A percentile compares a stretch with the other conserved stretches of the same genome.
These are phyloP conservation scores for Spodoptera littoralis DNA, from an alignment of 2,888 invertebrate genomes.

Conservation along the genomic window DNA sequence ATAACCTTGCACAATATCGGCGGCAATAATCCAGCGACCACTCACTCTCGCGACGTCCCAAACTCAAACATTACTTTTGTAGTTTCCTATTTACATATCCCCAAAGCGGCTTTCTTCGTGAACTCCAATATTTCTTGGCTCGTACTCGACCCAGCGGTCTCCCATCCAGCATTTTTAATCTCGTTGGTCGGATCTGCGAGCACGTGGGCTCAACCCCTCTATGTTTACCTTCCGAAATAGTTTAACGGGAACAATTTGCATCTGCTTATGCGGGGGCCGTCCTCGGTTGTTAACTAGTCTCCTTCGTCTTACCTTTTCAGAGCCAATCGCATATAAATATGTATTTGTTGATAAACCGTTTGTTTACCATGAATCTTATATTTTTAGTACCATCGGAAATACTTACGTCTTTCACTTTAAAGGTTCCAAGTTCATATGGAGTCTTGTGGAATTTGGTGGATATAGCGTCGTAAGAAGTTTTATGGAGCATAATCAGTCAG, in stretches of 20 bases:
- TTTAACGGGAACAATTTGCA: slow-evolving; percentile 89
- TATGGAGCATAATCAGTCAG: slow-evolving; percentile 30
- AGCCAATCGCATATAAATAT: slow-evolving; percentile 53
- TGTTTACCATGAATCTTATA: slow-evolving; percentile 38
- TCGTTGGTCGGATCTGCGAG: slow-evolving; percentile 83
- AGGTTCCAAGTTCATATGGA: slow-evolving; percentile 2
- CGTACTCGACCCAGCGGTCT: slow-evolving; percentile 78
- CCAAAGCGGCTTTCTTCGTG: slow-evolving; percentile 86
- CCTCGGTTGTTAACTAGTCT: slow-evolving; percentile 86
- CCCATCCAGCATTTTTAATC: slow-evolving; percentile 88
- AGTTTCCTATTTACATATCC: slow-evolving; percentile 87
- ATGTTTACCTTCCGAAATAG: slow-evolving; percentile 89
- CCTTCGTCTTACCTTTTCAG: slow-evolving; percentile 67
- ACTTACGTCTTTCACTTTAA: slow-evolving; percentile 2
- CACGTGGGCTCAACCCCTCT: slow-evolving; percentile 83
- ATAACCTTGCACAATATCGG: slow-evolving; percentile 71
- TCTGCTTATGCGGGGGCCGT: slow-evolving; percentile 86
- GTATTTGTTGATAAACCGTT: slow-evolving; percentile 46
- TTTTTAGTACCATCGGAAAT: slow-evolving; percentile 7
- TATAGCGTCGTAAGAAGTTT: slow-evolving; percentile 12
- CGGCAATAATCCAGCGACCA: slow-evolving; percentile 79
- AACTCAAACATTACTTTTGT: slow-evolving; percentile 87
- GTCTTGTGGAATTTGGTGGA: slow-evolving; percentile 10
- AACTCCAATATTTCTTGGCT: slow-evolving; percentile 86
- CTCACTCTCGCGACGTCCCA: slow-evolving; percentile 77